Evolutionary conservation across 2,113 vertebrate species (phyloP).

Genomic region (Tetrao urogallus): DNA sequence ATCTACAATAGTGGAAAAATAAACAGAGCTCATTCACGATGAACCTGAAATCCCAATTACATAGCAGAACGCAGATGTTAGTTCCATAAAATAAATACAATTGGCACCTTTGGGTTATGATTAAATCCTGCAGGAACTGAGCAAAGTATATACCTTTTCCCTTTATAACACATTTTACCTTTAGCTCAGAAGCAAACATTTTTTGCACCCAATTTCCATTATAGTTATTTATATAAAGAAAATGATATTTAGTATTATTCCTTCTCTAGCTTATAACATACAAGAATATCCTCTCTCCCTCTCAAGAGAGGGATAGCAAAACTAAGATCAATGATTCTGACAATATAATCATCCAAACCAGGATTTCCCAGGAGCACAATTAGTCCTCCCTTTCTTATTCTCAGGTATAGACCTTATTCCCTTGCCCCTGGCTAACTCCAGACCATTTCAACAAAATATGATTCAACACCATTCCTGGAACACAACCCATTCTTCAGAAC

Average conservation of each 20-base stretch:
- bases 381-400: constrained; percentile 15
- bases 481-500: background rate
- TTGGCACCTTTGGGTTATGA: constrained; percentile 69
- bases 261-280: background rate
- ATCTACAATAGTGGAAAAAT: constrained; percentile 67
- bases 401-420: background rate
- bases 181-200: background rate
- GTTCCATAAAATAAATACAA: constrained; percentile 73
- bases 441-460: background rate
- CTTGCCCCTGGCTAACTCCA: background rate
- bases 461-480: background rate
- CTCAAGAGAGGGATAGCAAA: constrained; percentile 14
- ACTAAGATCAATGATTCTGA: constrained; percentile 42
- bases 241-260: background rate
- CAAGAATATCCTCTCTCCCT: background rate
- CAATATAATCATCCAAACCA: constrained; percentile 12
- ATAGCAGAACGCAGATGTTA: constrained; percentile 77
- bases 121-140: constrained; percentile 66
- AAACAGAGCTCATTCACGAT: constrained; percentile 70
- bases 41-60: constrained; percentile 71
- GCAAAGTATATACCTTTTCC: background rate
- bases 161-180: constrained; percentile 5
- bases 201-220: constrained; percentile 9
- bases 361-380: constrained; percentile 12
- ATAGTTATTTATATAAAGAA: constrained; percentile 28